Percentiles rank a stretch among this genome's conserved stretches.
phyloP scores from a whole-genome alignment of 2,888 invertebrate species.

The Phalera bucephala region DNA sequence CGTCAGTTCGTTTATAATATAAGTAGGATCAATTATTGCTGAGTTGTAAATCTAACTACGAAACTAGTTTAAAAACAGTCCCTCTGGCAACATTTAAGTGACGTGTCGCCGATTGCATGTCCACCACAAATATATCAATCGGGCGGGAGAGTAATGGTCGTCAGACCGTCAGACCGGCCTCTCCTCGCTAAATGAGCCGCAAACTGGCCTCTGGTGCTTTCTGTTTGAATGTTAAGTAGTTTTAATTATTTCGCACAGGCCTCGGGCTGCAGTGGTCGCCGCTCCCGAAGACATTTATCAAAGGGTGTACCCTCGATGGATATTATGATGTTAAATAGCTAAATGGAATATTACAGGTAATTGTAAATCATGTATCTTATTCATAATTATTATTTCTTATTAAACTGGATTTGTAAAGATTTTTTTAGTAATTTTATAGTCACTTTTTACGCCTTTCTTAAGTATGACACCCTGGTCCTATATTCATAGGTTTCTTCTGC shows the following conservation, averaged over 20 bases:
- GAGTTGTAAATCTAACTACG: slow-evolving; percentile 4
- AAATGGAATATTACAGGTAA: slow-evolving; percentile 44
- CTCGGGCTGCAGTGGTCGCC: slow-evolving; percentile 54
- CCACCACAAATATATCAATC: slow-evolving; percentile 76
- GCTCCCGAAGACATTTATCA: slow-evolving; percentile 64
- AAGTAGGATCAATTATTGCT: too few relatives aligned
- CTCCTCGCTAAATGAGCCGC: slow-evolving; percentile 64
- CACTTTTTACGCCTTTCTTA: too few relatives aligned
- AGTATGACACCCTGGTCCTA: too few relatives aligned
- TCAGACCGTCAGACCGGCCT: slow-evolving; percentile 50
- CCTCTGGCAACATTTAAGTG: slow-evolving; percentile 43
- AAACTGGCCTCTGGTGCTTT: slow-evolving; percentile 68
- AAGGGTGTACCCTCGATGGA: slow-evolving; percentile 36
- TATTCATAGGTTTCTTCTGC: too few relatives aligned
- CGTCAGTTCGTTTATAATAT: too few relatives aligned
- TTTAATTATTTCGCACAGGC: slow-evolving; percentile 78
- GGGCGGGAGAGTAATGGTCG: slow-evolving; percentile 68
- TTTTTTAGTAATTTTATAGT: too few relatives aligned
- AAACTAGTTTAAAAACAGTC: not conserved
- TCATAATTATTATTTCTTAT: too few relatives aligned
- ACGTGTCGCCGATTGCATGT: slow-evolving; percentile 81
- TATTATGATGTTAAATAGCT: slow-evolving; percentile 52
- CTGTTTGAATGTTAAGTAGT: slow-evolving; percentile 79
- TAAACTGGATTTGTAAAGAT: too few relatives aligned
- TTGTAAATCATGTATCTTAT: slow-evolving; percentile 26